Evolutionary conservation across 2,797 vertebrate species (phyloP), one percentile per base, ranked within the genome.

Genomic region (Channallabes apus): DNA sequence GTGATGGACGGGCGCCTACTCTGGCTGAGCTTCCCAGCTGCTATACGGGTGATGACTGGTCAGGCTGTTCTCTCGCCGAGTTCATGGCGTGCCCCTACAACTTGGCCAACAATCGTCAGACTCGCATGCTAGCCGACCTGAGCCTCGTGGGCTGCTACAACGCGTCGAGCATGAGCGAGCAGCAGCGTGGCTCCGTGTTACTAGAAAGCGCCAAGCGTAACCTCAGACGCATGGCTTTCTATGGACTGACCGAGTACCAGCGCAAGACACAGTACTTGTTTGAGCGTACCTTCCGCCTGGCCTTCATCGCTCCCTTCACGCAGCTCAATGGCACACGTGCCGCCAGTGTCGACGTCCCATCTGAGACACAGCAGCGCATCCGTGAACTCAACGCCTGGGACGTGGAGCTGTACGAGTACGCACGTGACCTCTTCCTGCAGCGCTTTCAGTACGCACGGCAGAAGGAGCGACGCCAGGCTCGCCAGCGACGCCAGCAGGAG

Each of bases 71-170:
- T 8, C 91, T 99, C 87, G 95, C 96, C 83, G 98, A 99, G 87
- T 99, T 99, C 94, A 98, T 98, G 96, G 96, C 97, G 80, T 99
- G 98, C 65, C 96, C 97, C 51, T 97, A 97, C 93, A 99, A 99
- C 90, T 93, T 99, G 54, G 98, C 98, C 90, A 99, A 97, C 94
- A 99, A 99, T 91, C 95, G 98, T 84, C 97, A 99, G 92, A 97
- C 97, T 27, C 98, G 98, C 93, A 99, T 99, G 98, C 94, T 99
- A 64, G 97, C 98, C 0, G 98, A 99, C 91, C 96, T 99, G 91
- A 99, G 97, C 90, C 93, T 99, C 41, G 98, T 99, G 79, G 98
- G 98, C 17, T 99, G 98, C 94, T 99, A 99, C 92, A 99, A 99
- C 68, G 94, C 97, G 86, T 97, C 98, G 0, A 94, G 96, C 87